Evolutionary conservation across 1,140 invertebrate species (phyloP).

Genomic region (Drosophila pruinosa): DNA sequence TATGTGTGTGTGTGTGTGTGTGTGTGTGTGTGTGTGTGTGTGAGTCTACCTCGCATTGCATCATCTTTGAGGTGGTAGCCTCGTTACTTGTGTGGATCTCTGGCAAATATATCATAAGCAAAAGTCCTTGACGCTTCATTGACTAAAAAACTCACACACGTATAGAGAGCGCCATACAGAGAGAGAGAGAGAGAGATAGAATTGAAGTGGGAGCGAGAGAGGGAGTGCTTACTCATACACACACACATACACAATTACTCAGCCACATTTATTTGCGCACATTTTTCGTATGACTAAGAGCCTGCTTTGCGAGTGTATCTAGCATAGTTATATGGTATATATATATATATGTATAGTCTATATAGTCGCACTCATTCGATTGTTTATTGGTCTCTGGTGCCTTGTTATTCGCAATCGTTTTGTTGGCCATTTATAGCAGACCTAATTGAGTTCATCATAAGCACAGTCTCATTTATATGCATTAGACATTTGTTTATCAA

Average conservation of each 20-base stretch:
- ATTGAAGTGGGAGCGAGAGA: background rate
- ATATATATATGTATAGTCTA: background rate
- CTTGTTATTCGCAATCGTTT: constrained; percentile 33
- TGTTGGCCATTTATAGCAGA: constrained; percentile 6
- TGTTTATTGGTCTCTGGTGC: constrained; percentile 35
- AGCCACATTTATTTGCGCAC: constrained; percentile 59
- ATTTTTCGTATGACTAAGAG: constrained; percentile 72
- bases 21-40: constrained; percentile 13
- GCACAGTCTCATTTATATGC: constrained; percentile 18
- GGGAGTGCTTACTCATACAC: constrained; percentile 31
- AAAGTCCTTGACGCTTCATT: constrained; percentile 81
- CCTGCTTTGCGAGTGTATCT: constrained; percentile 27
- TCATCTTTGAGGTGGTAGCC: constrained; percentile 64
- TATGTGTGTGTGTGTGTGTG: constrained; percentile 4
- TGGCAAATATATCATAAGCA: constrained; percentile 75
- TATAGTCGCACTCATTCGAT: constrained; percentile 3
- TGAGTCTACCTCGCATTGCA: constrained; percentile 64
- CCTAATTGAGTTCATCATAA: constrained; percentile 42
- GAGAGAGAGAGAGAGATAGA: background rate
- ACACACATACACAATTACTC: constrained; percentile 49
- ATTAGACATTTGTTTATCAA: constrained; percentile 37
- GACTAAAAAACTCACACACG: constrained; percentile 71
- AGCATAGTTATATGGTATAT: background rate
- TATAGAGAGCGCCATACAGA: background rate
- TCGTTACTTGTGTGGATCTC: constrained; percentile 23